Evolutionary conservation across 2,113 vertebrate species (phyloP).

Genomic region (Phodopus roborovskii): DNA sequence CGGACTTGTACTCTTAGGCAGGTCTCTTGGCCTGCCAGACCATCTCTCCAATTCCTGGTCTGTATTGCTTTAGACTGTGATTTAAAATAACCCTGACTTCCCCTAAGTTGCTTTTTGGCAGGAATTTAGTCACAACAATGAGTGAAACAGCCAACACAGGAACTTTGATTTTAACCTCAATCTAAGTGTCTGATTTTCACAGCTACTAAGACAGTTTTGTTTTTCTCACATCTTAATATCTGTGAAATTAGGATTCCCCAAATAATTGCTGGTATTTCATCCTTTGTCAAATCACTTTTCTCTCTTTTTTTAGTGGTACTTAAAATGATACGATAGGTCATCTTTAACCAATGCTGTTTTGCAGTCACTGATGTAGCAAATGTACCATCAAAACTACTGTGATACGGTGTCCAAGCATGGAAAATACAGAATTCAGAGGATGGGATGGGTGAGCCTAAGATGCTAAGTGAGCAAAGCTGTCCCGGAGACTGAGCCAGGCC

Average conservation of each 20-base stretch:
- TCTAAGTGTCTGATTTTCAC: not conserved
- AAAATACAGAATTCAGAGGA: constrained; percentile 18
- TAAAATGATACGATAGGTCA: not conserved
- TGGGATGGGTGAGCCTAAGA: fast-evolving
- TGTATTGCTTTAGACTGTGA: not conserved
- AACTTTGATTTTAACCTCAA: not conserved
- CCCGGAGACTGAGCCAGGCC: not conserved
- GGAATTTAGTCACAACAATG: not conserved
- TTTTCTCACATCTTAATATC: not conserved
- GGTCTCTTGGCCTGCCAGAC: too few relatives aligned
- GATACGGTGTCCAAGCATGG: not conserved
- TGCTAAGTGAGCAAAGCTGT: not conserved
- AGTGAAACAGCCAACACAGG: not conserved
- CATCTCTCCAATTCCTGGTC: not conserved
- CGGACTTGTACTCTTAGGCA: not conserved
- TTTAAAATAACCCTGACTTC: too few relatives aligned
- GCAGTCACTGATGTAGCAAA: not conserved
- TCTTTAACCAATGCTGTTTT: not conserved
- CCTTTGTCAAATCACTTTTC: not conserved
- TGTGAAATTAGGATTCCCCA: not conserved
- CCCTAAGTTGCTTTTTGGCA: not conserved
- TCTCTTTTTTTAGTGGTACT: constrained; percentile 17
- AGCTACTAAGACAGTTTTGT: not conserved
- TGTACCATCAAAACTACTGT: not conserved
- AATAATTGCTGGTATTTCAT: not conserved